Evolutionary conservation across 2,797 vertebrate species (phyloP).

Genomic region (Erpetoichthys calabaricus): DNA sequence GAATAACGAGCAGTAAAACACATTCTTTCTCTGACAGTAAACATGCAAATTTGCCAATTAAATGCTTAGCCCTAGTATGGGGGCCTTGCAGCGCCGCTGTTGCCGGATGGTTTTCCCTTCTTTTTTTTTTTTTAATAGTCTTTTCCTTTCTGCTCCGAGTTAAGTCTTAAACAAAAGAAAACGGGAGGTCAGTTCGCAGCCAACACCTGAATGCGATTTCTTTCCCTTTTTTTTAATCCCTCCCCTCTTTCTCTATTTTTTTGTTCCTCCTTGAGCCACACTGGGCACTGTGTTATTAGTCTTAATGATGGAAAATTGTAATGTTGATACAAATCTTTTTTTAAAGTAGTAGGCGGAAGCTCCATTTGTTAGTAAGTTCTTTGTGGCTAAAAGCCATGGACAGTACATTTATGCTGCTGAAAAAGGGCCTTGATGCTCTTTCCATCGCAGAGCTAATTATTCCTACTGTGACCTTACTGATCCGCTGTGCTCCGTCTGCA

Average conservation of each 20-base stretch:
- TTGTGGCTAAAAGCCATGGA: conserved; percentile 98
- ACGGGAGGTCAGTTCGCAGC: conserved; percentile 99
- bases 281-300: conserved; percentile 98
- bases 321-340: conserved; percentile 99
- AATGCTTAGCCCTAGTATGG: conserved; percentile 70
- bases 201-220: conserved; percentile 97
- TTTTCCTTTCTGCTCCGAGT: conserved; percentile 39
- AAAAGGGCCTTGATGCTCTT: conserved; percentile 99
- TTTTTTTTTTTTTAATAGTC: conserved; percentile 66
- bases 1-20: conserved; percentile 70
- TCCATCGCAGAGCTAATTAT: conserved; percentile 99
- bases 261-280: conserved; percentile 83
- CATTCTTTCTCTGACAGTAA: conserved; percentile 74
- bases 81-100: conserved; percentile 85
- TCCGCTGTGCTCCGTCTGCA: conserved; percentile 95
- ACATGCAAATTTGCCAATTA: conserved; percentile 87
- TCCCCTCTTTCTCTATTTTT: conserved; percentile 19
- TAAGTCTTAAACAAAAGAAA: conserved; percentile 98
- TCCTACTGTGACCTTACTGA: conserved; percentile 99
- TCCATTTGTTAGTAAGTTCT: conserved; percentile 99
- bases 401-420: conserved; percentile 97
- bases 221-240: conserved; percentile 67
- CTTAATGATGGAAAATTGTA: conserved; percentile 99
- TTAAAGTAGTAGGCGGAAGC: conserved; percentile 99
- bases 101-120: conserved; percentile 65